A percentile compares a stretch with the other conserved stretches of the same genome.
These are phyloP conservation scores for Paguma larvata DNA, from an alignment of 2,797 vertebrate species.

Conservation along the genomic window DNA sequence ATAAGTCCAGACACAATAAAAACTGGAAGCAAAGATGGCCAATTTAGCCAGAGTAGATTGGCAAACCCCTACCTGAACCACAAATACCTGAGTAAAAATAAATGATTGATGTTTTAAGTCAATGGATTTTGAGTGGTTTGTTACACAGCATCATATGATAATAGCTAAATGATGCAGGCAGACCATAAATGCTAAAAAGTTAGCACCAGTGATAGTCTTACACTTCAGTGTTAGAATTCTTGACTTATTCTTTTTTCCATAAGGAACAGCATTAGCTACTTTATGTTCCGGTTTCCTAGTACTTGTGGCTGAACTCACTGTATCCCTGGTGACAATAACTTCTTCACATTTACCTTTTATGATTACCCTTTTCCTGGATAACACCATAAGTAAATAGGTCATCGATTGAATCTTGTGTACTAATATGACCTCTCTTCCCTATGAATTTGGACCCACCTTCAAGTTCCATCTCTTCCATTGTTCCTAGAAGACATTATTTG, in stretches of 20 bases:
- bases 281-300: background rate
- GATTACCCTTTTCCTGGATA: background rate
- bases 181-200: background rate
- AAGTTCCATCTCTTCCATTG: background rate
- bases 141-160: background rate
- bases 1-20: background rate
- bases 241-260: background rate
- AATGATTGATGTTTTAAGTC: background rate
- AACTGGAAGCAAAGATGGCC: background rate
- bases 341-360: background rate
- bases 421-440: background rate
- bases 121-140: constrained; percentile 32
- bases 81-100: background rate
- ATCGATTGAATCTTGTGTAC: background rate
- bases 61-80: background rate
- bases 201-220: background rate
- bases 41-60: background rate
- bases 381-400: background rate
- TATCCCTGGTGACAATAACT: background rate
- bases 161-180: background rate
- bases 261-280: background rate
- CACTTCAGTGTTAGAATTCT: background rate
- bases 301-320: background rate
- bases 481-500: constrained; percentile 18
- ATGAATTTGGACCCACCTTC: background rate